Conservation (phyloP, 2,888 invertebrate species). For the Pardosa pseudoannulata region DNA sequence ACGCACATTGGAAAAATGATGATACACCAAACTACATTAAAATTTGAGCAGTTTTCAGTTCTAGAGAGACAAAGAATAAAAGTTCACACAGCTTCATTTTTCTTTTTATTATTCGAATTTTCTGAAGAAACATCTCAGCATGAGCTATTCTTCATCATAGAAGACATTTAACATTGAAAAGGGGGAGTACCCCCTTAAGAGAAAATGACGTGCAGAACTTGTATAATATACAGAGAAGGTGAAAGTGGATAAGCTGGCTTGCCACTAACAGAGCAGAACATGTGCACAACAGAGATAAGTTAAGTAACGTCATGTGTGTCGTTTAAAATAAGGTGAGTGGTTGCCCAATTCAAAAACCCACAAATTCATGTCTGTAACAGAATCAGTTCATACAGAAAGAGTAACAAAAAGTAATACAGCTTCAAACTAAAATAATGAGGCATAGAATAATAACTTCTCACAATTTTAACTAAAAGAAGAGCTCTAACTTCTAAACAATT, state of each 20-base stretch:
- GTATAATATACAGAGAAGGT: constrained; percentile 58
- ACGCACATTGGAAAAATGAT: constrained; percentile 45
- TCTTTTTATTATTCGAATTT: constrained; percentile 20
- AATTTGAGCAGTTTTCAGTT: constrained; percentile 71
- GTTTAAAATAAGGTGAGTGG: no score
- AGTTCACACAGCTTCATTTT: constrained; percentile 20
- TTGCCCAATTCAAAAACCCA: no score
- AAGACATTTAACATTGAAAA: constrained; percentile 52
- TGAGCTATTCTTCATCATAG: constrained; percentile 19
- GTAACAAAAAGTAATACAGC: no score
- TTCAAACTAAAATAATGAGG: no score
- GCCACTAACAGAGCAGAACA: constrained; percentile 42
- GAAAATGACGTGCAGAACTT: constrained; percentile 62
- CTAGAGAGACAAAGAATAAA: constrained; percentile 50
- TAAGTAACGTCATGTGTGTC: no score
- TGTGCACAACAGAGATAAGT: background rate
- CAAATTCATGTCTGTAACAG: no score
- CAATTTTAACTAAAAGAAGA: no score
- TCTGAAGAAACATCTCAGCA: constrained; percentile 22
- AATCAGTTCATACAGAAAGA: no score
- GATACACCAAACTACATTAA: constrained; percentile 61
- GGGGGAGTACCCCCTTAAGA: constrained; percentile 5
- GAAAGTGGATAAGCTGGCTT: constrained; percentile 59
- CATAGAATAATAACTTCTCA: no score
- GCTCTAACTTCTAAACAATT: no score